Base-by-base conservation (phyloP, 2,888 invertebrate species). In the Cataglyphis livida region DNA sequence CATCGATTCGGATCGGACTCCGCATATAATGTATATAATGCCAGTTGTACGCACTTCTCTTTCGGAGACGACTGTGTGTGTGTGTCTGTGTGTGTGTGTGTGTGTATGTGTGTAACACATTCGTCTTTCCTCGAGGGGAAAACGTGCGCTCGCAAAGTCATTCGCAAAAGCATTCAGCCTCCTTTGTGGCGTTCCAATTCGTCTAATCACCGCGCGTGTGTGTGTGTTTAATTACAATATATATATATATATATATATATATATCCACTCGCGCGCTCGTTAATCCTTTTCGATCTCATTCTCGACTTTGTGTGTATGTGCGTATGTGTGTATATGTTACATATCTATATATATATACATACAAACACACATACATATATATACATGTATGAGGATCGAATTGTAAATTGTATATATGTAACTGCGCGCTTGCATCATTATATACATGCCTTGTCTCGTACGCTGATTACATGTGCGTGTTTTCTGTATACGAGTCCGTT, bases 21-120 rank as follows among this genome's bases (percentile, higher is more conserved):
- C 86, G 83, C 87, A 83, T 86, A 71, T 75, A 87, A 89, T 90
- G 84, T 91, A 48, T 51, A 51, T 51, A 94, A 94, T 94, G 94
- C 94, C 94, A 94, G 94, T 94, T 94, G 94, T 94, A 94, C 92
- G 89, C 48, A n/a, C 88, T 89, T 89, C 32, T 89, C 90, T 86
- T 86, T 89, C 87, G 86, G 90, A 90, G 91, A 89, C 90, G 90
- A 85, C 68, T 65, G 73, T 54, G 38, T 21, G 44, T 21, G 18
- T 32, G 44, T 21, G 18, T 32, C 38, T 21, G 18, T 32, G 44
- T 21, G 18, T 32, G 44, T 21, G 18, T 32, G 44, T 21, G 18
- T 21, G 21, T 21, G 21, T 65, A 70, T 54, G 38, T 21, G 44
- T 21, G 18, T 32, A 44, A 21, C 10, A 21, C 38, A 12, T 54